phyloP scores from a whole-genome alignment of 2,888 invertebrate genomes.

The Nezara viridula region DNA sequence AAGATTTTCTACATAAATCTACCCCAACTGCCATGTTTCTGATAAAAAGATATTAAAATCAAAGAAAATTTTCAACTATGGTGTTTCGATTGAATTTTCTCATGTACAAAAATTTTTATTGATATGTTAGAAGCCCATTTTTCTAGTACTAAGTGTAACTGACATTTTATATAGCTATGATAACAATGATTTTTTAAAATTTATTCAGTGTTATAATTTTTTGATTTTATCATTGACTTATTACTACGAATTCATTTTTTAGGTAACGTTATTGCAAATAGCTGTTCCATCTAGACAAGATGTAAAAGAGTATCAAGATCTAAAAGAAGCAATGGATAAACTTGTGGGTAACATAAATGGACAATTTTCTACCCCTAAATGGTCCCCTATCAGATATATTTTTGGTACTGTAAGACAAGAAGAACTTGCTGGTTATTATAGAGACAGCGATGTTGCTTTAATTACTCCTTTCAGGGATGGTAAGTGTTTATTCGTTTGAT shows the following conservation, averaged over 20 bases:
- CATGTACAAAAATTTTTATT: too few relatives aligned
- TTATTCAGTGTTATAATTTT: too few relatives aligned
- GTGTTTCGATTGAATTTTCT: too few relatives aligned
- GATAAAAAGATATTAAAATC: too few relatives aligned
- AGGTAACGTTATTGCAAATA: slow-evolving; percentile 82
- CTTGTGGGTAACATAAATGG: slow-evolving; percentile 90
- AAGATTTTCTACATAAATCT: too few relatives aligned
- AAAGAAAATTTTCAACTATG: too few relatives aligned
- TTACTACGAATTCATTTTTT: too few relatives aligned
- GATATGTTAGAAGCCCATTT: too few relatives aligned
- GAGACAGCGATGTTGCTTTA: slow-evolving; percentile 88
- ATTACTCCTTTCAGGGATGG: slow-evolving; percentile 91
- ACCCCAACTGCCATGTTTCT: too few relatives aligned
- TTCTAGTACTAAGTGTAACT: too few relatives aligned
- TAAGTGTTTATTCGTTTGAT: slow-evolving; percentile 57
- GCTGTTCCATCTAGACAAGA: slow-evolving; percentile 91
- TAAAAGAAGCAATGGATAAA: slow-evolving; percentile 93
- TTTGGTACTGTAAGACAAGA: slow-evolving; percentile 90
- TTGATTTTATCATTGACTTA: background rate
- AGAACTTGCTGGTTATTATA: slow-evolving; percentile 87
- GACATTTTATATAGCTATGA: too few relatives aligned
- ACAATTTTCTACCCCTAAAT: slow-evolving; percentile 89
- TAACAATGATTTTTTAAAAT: too few relatives aligned
- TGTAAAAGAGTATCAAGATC: slow-evolving; percentile 89
- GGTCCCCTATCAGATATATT: slow-evolving; percentile 92